Base-by-base conservation (phyloP, 2,888 invertebrate species). In the Cactoblastis cactorum region DNA sequence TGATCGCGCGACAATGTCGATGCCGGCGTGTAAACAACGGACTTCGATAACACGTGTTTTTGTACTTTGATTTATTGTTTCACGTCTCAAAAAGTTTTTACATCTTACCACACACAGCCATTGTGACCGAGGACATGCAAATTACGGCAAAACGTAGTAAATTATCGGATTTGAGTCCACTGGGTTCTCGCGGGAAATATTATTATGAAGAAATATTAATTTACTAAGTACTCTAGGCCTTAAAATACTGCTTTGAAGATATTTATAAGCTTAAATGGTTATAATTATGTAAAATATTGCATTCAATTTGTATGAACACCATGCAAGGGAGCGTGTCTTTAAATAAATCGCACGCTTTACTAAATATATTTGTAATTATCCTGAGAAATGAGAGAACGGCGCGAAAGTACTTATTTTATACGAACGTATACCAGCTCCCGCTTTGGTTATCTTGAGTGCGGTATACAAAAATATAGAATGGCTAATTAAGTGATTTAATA, bases 11-110 rank as follows among this genome's bases (percentile, higher is more conserved):
- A 84, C 86, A 86, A 77, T 80, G 83, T 86, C 77, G 70, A 69
- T 70, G 66, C 67, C 67, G 75, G 68, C 70, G 78, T 78, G 83
- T 80, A 83, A 85, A 87, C 85, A 85, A 79, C 82, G 76, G 81
- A 71, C 69, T 70, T 63, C 70, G 75, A 80, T 83, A 83, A 86
- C 87, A 85, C 87, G 78, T 85, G 73, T 79, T 85, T 87, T 86
- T 87, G 78, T 76, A 66, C 75, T 79, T 83, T 84, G 87, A 87
- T 86, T 87, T 88, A 88, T 84, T 80, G 83, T 85, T 83, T 83
- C 78, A 76, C 62, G 76, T 85, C 85, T 77, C 80, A 82, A 77
- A n/a, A 83, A 84, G 78, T 77, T 84, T 87, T 85, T 86, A 84
- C 72, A 53, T 65, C 65, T 66, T 67, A 73, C 87, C 88, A 87